Evolutionary conservation across 2,113 vertebrate genomes (phyloP), one percentile per base, ranked within the genome.

Genomic region (Saccopteryx leptura): DNA sequence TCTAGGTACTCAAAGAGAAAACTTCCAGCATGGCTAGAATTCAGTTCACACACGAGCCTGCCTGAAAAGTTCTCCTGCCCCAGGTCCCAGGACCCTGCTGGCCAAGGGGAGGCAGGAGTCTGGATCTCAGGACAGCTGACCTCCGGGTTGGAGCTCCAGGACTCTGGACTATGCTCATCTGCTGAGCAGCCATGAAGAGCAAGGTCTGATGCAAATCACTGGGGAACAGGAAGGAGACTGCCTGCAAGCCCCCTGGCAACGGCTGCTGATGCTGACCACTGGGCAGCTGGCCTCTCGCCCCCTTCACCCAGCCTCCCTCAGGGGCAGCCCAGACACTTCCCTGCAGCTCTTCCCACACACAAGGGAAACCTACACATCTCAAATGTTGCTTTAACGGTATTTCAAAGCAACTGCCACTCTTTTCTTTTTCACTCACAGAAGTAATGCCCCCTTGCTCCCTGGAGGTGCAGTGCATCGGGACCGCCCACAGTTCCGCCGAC

Each of bases 51-150:
- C 10, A 23, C 0, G 26, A 54, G 4, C 13, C 79, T 74, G 54
- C 31, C 60, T 48, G 24, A 15, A 46, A 19, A 61, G 56, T 5
- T 31, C 10, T 81, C 11, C 33, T 28, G 2, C 88, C 68, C 76
- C 10, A 61, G 76, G 33, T 60, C 56, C 80, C 23, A 69, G 50
- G 21, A 54, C 52, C 17, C 91, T 31, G 50, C 33, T 24, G 19
- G 50, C 15, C 15, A 7, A 13, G 18, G 2, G 0, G 2, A 56
- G 33, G 23, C 5, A 1, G 18, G 9, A 4, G 50, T 78, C n/a
- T 17, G 23, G 9, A n/a, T 18, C 66, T 24, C 18, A 28, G 69
- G 78, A 50, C 63, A 33, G 79, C 26, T 74, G 60, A 39, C 33
- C 7, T 0, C 26, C 7, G n/a, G 24, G 39, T 2, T 66, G 17